Evolutionary conservation across 1,140 invertebrate genomes (phyloP).

Genomic region (Pinna nobilis): DNA sequence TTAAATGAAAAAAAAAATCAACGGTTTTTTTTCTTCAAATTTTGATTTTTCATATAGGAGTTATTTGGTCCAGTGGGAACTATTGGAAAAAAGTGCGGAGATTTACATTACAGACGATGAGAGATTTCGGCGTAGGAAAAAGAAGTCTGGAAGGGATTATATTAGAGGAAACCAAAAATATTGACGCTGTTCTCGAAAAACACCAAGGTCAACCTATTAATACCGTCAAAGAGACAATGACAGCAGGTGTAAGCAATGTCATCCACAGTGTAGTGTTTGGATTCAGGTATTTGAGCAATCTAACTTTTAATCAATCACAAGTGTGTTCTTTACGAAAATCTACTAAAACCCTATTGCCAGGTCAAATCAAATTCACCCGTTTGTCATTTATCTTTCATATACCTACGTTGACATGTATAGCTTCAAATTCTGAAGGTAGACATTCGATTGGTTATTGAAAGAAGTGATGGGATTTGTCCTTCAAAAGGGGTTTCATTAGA

Average conservation of each 20-base stretch:
- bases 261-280: conserved; percentile 38
- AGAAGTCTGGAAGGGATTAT: conserved; percentile 83
- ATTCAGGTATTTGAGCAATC: conserved; percentile 27
- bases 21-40: not conserved
- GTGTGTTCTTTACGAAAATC: no score
- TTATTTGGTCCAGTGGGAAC: conserved; percentile 67
- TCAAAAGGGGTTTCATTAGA: no score
- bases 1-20: no score
- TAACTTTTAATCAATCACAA: no score
- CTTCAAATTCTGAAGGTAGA: no score
- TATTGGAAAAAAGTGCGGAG: conserved; percentile 85
- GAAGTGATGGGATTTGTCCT: no score
- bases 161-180: conserved; percentile 76
- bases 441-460: no score
- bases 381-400: no score
- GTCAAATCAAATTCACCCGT: no score
- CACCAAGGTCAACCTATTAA: not conserved
- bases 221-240: conserved; percentile 19
- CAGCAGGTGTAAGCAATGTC: conserved; percentile 25
- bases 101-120: conserved; percentile 83
- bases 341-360: no score
- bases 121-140: conserved; percentile 85
- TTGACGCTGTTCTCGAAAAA: not conserved
- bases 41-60: not conserved
- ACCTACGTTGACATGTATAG: no score